Base-by-base conservation (phyloP, 2,888 invertebrate genomes). In the Pachliopta kotzebuea region DNA sequence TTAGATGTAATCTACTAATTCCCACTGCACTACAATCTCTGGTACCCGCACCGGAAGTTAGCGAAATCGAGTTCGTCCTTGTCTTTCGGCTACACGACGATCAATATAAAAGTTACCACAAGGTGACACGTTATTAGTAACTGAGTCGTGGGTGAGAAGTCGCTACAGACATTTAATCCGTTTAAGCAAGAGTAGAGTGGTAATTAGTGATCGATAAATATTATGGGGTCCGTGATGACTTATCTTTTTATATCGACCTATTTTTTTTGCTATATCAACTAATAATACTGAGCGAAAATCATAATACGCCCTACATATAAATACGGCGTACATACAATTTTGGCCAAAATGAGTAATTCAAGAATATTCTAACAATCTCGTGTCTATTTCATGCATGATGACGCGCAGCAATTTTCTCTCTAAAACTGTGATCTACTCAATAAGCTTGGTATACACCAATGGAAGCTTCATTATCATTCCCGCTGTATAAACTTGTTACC, bases 261-360 rank as follows among this genome's bases (percentile, higher is more conserved):
- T 77, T 75, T 73, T 29, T 29, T 74, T 76, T 76, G 72, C 71
- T 74, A 80, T 83, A 85, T 76, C 73, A 81, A 84, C 83, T 86
- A 88, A 84, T 89, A 87, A 87, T 85, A 88, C 87, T 87, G 86
- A 86, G 85, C 83, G 82, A 84, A 88, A 86, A 88, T 83, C 76
- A 86, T 85, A 85, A 84, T 82, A 83, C 83, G 81, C 84, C 80
- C 77, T 74, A 58, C 31, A 57, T 76, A 77, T 77, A 75, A 79
- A 74, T 71, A 71, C 73, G 80, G 84, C 85, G 84, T 84, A 74
- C 84, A 81, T 86, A 86, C 80, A 85, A 85, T 85, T 89, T 88
- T 88, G 88, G 88, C 88, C 87, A 81, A 84, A 84, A 78, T 79
- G 88, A 88, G 87, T 86, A 84, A 84, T 84, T 83, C 82, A 83